These are phyloP conservation scores for Oxytorus armatus DNA, from an alignment of 2,888 invertebrate species.

Conservation along the genomic window DNA sequence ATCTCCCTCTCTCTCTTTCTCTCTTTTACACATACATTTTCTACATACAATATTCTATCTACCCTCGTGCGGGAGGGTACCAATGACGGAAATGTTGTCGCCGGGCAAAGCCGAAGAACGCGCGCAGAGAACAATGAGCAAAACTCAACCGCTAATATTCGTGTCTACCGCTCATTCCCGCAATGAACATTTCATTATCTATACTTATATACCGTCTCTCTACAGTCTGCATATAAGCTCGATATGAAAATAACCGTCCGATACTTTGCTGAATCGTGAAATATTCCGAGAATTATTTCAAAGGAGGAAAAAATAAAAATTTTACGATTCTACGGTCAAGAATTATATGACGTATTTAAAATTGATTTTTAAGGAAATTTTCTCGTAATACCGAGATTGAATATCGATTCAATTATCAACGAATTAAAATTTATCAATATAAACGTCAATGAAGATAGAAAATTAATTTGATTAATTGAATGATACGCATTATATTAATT, in stretches of 20 bases:
- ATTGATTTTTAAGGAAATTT: too few species aligned
- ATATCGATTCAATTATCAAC: too few species aligned
- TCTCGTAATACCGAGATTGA: too few species aligned
- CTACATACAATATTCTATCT: constrained; percentile 6
- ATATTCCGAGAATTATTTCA: background rate
- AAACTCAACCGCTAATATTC: constrained; percentile 29
- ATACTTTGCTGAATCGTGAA: background rate
- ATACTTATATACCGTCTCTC: background rate
- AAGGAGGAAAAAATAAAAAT: background rate
- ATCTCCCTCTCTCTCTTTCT: background rate
- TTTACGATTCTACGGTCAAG: too few species aligned
- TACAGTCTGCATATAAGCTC: background rate
- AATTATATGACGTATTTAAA: too few species aligned
- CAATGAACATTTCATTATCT: constrained; percentile 22
- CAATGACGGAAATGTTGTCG: constrained; percentile 58
- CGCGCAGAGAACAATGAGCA: constrained; percentile 52
- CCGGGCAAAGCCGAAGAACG: constrained; percentile 51
- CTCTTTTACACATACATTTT: background rate
- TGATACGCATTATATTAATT: too few species aligned
- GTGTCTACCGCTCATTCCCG: constrained; percentile 29
- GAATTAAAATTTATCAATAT: too few species aligned
- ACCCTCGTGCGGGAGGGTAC: constrained; percentile 43
- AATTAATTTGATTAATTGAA: too few species aligned
- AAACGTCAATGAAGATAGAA: too few species aligned
- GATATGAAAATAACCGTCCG: background rate